Evolutionary conservation across 1,140 invertebrate genomes (phyloP).

Genomic region (Heliothis subflexa): DNA sequence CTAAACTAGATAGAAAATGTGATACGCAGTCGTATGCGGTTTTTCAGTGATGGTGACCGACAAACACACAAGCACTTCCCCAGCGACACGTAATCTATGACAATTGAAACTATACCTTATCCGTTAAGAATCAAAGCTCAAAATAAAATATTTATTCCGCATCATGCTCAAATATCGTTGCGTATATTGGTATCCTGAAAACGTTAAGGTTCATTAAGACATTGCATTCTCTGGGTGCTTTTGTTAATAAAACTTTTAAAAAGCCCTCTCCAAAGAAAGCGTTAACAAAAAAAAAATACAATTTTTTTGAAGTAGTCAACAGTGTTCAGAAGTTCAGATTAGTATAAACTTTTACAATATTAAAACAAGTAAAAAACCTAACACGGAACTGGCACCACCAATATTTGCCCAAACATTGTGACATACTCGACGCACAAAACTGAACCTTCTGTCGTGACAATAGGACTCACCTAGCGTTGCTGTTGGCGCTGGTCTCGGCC

Average conservation of each 20-base stretch:
- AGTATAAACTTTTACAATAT: background rate
- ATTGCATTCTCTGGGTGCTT: background rate
- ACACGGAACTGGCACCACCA: background rate
- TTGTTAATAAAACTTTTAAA: background rate
- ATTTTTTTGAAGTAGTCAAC: too few species aligned
- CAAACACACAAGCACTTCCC: slow-evolving; percentile 57
- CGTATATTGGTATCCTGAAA: slow-evolving; percentile 71
- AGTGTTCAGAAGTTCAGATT: too few species aligned
- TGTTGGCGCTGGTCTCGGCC: slow-evolving; percentile 89
- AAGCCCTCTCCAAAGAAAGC: background rate
- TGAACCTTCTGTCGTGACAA: background rate
- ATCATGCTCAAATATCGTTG: slow-evolving; percentile 72
- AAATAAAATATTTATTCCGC: slow-evolving; percentile 59
- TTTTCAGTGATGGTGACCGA: slow-evolving; percentile 45
- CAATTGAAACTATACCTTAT: slow-evolving; percentile 63
- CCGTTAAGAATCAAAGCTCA: slow-evolving; percentile 50
- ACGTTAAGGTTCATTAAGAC: slow-evolving; percentile 51
- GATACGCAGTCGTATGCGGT: slow-evolving; percentile 1
- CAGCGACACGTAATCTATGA: slow-evolving; percentile 55
- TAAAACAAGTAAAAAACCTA: background rate
- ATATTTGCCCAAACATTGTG: slow-evolving; percentile 3
- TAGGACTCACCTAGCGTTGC: slow-evolving; percentile 87
- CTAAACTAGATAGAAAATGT: slow-evolving; percentile 13
- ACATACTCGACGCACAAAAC: background rate
- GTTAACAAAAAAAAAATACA: too few species aligned